These are phyloP conservation scores for Kryptolebias marmoratus DNA, from an alignment of 2,113 vertebrate genomes.

Conservation along the genomic window DNA sequence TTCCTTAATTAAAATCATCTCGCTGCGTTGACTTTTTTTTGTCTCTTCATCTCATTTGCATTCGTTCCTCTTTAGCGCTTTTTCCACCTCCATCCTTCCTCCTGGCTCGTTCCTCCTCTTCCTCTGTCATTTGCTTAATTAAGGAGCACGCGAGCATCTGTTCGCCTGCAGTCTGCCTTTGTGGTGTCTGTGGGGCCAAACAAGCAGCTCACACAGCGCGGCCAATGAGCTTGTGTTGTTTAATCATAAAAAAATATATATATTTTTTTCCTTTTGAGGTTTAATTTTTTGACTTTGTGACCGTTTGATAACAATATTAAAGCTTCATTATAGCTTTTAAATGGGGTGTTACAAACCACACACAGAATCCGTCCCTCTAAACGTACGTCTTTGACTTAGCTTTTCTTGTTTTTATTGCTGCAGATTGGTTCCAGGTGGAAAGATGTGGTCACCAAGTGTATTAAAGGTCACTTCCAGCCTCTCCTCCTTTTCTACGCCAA, in stretches of 20 bases:
- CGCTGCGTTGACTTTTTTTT: no score
- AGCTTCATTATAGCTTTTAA: no score
- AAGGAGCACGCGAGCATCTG: conserved; percentile 70
- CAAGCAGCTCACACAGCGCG: conserved; percentile 37
- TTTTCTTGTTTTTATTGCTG: neutral
- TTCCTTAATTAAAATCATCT: no score
- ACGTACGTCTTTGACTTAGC: no score
- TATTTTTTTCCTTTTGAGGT: no score
- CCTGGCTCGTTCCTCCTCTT: neutral
- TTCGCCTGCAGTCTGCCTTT: conserved; percentile 44
- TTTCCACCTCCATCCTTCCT: conserved; percentile 1
- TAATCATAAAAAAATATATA: no score
- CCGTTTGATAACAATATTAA: no score
- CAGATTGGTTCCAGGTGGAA: conserved; percentile 95
- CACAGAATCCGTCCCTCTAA: neutral
- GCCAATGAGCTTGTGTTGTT: conserved; percentile 44
- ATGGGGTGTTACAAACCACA: neutral
- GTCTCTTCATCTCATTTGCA: neutral
- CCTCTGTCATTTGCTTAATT: conserved; percentile 66
- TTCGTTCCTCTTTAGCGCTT: conserved; percentile 2
- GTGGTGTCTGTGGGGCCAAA: neutral
- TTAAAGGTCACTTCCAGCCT: conserved; percentile 95
- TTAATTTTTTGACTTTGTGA: no score
- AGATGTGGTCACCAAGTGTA: conserved; percentile 93
- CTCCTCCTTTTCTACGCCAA: conserved; percentile 95